Conservation (phyloP, 37 sponge, comb jelly and placozoan genomes). For the Eunapius fragilis region DNA sequence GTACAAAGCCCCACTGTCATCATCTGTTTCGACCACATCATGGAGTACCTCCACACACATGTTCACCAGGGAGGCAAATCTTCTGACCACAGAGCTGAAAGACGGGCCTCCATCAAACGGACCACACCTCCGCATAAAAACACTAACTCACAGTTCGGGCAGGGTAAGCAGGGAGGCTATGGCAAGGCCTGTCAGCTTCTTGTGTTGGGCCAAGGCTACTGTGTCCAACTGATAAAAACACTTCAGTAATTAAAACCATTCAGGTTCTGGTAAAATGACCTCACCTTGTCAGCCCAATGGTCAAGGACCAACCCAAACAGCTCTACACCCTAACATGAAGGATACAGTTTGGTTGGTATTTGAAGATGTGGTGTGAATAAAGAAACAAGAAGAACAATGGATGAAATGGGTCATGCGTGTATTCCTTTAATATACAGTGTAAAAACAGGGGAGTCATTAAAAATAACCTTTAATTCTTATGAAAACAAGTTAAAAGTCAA, state of each 20-base stretch:
- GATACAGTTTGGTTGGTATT: too few relatives aligned
- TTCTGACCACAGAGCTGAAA: constrained; percentile 52
- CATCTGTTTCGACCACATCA: constrained; percentile 65
- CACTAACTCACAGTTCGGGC: neutral
- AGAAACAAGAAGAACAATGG: too few relatives aligned
- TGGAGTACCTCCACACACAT: constrained; percentile 81
- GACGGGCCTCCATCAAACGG: too few relatives aligned
- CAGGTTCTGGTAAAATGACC: neutral
- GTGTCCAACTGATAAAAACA: constrained; percentile 38
- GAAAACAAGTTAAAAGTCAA: too few relatives aligned
- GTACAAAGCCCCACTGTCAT: constrained; percentile 15
- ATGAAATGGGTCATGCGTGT: too few relatives aligned
- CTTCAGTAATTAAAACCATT: neutral
- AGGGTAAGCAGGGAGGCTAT: constrained; percentile 70
- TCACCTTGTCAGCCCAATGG: constrained; percentile 44
- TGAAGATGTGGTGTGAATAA: too few relatives aligned
- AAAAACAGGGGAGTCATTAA: too few relatives aligned
- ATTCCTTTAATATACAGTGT: too few relatives aligned
- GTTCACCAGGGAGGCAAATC: constrained; percentile 60
- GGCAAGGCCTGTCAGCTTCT: constrained; percentile 83
- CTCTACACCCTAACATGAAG: constrained; percentile 21
- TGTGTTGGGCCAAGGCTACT: constrained; percentile 30
- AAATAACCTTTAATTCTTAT: too few relatives aligned
- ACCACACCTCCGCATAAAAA: too few relatives aligned
- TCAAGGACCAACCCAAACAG: constrained; percentile 63